Evolutionary conservation across 2,797 vertebrate genomes (phyloP).

Genomic region (Mycteria americana): DNA sequence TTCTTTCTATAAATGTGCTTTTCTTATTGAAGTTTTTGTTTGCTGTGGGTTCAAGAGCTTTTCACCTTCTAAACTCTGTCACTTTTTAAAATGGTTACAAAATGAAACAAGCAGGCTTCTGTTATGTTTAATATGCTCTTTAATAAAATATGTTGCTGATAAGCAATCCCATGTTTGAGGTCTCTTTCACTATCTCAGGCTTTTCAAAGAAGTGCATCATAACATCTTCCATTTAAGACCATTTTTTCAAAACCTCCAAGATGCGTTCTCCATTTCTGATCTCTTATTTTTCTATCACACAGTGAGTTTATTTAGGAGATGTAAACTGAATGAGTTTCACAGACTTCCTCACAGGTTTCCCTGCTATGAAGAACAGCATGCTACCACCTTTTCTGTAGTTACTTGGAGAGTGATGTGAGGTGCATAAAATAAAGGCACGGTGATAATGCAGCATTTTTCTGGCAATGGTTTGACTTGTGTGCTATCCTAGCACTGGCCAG

Average conservation of each 20-base stretch:
- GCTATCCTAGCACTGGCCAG: neutral
- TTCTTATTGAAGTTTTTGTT: neutral
- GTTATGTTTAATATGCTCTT: neutral
- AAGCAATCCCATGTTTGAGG: neutral
- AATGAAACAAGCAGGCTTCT: neutral
- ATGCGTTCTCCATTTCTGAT: accelerated
- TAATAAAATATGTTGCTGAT: neutral
- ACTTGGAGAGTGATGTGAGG: neutral
- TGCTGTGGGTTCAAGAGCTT: neutral
- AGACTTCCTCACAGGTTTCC: neutral
- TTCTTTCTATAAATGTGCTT: neutral
- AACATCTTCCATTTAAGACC: neutral
- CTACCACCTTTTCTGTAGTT: neutral
- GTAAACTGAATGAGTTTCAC: neutral
- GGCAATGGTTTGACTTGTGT: neutral
- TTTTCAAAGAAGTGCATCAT: neutral
- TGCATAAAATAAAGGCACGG: accelerated
- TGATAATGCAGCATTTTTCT: neutral
- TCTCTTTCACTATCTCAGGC: neutral
- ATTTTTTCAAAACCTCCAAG: neutral
- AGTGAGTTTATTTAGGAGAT: neutral
- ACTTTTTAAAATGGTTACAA: neutral
- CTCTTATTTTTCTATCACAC: neutral
- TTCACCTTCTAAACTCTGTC: neutral
- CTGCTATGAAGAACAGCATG: neutral